Evolutionary conservation across 1,140 invertebrate species (phyloP).

Genomic region (Solenopsis fugax): DNA sequence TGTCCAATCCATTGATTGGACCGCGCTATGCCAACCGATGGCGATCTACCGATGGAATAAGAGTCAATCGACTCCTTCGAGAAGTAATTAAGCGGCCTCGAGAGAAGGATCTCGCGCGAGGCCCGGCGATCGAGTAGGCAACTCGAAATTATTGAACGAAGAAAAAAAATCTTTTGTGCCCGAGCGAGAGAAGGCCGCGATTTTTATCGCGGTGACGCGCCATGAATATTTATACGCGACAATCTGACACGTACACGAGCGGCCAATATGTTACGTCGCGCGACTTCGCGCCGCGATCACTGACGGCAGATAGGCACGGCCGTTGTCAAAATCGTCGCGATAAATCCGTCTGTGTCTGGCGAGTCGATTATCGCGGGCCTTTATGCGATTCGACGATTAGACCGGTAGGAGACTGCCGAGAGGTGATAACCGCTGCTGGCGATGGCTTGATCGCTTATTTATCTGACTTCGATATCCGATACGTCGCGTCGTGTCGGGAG

Average conservation of each 20-base stretch:
- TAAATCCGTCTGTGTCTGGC: conserved; percentile 72
- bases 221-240: conserved; percentile 78
- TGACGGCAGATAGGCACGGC: conserved; percentile 9
- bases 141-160: conserved; percentile 67
- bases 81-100: conserved; percentile 69
- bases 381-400: conserved; percentile 49
- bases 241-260: conserved; percentile 41
- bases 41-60: conserved; percentile 66
- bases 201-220: conserved; percentile 66
- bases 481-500: not conserved
- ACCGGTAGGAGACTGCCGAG: conserved; percentile 13
- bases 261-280: conserved; percentile 70
- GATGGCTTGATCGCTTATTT: conserved; percentile 49
- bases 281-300: conserved; percentile 69
- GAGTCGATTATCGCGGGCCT: conserved; percentile 65
- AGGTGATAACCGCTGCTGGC: conserved; percentile 17
- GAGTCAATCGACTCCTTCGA: conserved; percentile 62
- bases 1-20: conserved; percentile 77
- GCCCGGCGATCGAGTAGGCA: conserved; percentile 61
- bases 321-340: conserved; percentile 72
- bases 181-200: conserved; percentile 46
- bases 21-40: conserved; percentile 72
- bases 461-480: conserved; percentile 2
- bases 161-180: conserved; percentile 34
- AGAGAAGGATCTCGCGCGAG: conserved; percentile 31